These are phyloP conservation scores for Drosophila diplacantha DNA, from an alignment of 2,888 invertebrate genomes.

Conservation along the genomic window DNA sequence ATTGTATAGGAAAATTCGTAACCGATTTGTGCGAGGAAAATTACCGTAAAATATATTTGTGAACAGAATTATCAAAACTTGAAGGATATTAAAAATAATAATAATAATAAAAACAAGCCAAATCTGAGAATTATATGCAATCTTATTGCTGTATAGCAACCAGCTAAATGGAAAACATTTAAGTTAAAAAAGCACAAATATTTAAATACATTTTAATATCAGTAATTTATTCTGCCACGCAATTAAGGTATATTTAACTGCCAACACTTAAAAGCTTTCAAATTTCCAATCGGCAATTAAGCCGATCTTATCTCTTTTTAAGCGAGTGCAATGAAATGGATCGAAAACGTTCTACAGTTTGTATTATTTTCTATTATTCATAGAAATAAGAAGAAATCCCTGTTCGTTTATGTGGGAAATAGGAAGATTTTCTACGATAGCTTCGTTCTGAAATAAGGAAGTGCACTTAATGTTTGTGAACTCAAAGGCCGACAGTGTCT, in stretches of 20 bases:
- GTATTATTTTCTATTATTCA: background rate
- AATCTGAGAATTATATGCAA: background rate
- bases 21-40: background rate
- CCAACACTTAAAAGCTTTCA: background rate
- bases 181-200: background rate
- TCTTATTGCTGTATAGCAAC: background rate
- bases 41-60: background rate
- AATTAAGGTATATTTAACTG: background rate
- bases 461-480: slow-evolving; percentile 1
- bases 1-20: slow-evolving; percentile 13
- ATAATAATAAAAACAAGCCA: background rate
- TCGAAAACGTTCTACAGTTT: background rate
- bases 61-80: background rate
- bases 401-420: slow-evolving; percentile 5
- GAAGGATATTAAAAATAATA: background rate
- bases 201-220: background rate
- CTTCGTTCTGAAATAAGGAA: slow-evolving; percentile 1
- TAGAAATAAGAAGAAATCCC: too few species aligned
- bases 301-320: background rate
- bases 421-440: slow-evolving; percentile 25
- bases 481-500: slow-evolving; percentile 2
- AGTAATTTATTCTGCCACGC: background rate
- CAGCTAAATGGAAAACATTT: background rate
- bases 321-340: background rate
- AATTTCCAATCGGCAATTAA: background rate